Evolutionary conservation across 2,888 invertebrate species (phyloP), one percentile per base, ranked within the genome.

Genomic region (Sycophila texana): DNA sequence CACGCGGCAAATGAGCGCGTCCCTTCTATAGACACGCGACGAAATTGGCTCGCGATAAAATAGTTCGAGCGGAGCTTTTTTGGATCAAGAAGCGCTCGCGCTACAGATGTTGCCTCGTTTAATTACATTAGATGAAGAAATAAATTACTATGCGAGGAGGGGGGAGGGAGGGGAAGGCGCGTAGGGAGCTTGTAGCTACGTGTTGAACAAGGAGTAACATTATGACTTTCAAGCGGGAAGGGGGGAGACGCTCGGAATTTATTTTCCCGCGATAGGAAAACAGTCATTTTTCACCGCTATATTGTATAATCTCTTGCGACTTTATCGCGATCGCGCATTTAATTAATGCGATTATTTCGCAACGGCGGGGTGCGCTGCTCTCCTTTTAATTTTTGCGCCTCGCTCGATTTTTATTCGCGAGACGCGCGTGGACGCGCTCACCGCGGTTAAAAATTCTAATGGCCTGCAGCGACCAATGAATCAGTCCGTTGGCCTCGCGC

Each of bases 81-180:
- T 53, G 53, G n/a, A 53, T 53, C 16, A 51, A 66, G 49, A 39
- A 39, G 53, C 47, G 20, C 18, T n/a, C 16, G 53, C 47, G 18
- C 18, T 20, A 47, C 47, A 39, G 53, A 22, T 49, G 60, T 30
- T 75, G 67, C 67, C 20, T 68, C 60, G 51, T 75, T 67, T 67
- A 75, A 75, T 67, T 75, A 60, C 60, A 20, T 51, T 60, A 60
- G 51, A 67, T 75, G 74, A 75, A 75, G 74, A 75, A 75, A 75
- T 75, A 67, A 75, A 75, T 75, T 75, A 68, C 66, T 58, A n/a
- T 49, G 16, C 53, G 53, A 53, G 18, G 53, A 49, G 51, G 5
- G 30, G 5, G 30, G 5, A 7, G 30, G 30, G 30, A 2, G 39
- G 7, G 39, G 39, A 13, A 51, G 10, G 16, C 10, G 55, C 20